These are phyloP conservation scores for Monopis laevigella DNA, from an alignment of 2,888 invertebrate species.

Conservation along the genomic window DNA sequence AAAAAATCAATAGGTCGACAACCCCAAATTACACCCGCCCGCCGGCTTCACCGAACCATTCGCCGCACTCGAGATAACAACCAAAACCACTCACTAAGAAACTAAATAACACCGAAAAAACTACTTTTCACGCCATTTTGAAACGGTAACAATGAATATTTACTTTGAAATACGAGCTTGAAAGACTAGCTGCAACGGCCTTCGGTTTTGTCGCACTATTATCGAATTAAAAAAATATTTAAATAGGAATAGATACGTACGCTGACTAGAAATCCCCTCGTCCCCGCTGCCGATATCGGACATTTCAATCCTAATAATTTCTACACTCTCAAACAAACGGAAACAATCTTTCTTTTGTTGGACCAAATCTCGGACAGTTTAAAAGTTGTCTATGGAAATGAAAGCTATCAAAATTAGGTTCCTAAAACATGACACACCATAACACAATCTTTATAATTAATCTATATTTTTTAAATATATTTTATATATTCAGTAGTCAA, in stretches of 20 bases:
- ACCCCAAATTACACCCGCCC: slow-evolving; percentile 49
- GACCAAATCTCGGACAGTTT: slow-evolving; percentile 6
- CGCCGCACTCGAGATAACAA: slow-evolving; percentile 28
- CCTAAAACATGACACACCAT: not conserved
- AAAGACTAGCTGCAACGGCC: slow-evolving; percentile 32
- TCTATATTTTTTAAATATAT: too few species aligned
- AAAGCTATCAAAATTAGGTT: slow-evolving; percentile 2
- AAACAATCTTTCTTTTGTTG: not conserved
- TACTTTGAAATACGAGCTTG: slow-evolving; percentile 49
- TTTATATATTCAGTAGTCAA: too few species aligned
- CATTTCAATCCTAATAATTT: slow-evolving; percentile 48
- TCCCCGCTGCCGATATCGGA: slow-evolving; percentile 84
- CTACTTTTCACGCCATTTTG: slow-evolving; percentile 66
- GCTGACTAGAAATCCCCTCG: slow-evolving; percentile 82
- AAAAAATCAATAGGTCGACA: slow-evolving; percentile 67
- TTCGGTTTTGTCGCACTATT: slow-evolving; percentile 35
- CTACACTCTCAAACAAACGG: slow-evolving; percentile 3
- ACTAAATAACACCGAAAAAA: slow-evolving; percentile 38
- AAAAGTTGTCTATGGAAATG: slow-evolving; percentile 3
- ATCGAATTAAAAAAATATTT: too few species aligned
- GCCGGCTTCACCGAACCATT: slow-evolving; percentile 36
- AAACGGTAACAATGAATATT: slow-evolving; percentile 66
- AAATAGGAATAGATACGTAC: slow-evolving; percentile 68
- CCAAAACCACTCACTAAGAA: slow-evolving; percentile 4
- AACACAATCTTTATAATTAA: too few species aligned